phyloP scores from a whole-genome alignment of 2,113 vertebrate genomes.

The Strigops habroptila region DNA sequence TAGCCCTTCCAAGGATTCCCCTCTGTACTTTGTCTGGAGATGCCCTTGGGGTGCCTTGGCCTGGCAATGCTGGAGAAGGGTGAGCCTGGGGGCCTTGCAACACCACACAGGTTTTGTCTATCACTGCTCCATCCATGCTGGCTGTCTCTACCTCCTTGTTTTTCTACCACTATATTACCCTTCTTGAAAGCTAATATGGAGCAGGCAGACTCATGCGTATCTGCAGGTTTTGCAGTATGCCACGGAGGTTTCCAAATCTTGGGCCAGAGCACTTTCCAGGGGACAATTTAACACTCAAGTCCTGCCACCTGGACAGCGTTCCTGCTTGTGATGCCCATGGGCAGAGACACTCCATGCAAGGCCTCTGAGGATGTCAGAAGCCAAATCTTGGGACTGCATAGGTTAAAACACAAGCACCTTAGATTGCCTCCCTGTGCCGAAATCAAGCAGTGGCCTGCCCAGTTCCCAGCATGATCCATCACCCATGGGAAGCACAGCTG shows the following conservation, averaged over 20 bases:
- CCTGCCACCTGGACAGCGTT: not conserved
- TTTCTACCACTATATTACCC: not conserved
- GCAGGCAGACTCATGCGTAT: not conserved
- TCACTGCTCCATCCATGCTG: not conserved
- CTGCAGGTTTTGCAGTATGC: not conserved
- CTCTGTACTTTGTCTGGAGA: not conserved
- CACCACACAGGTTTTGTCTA: fast-evolving
- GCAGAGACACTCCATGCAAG: not conserved
- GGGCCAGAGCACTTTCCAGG: not conserved
- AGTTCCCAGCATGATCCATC: not conserved
- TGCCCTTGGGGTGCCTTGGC: not conserved
- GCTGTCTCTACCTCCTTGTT: not conserved
- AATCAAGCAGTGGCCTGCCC: not conserved
- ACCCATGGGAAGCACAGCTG: not conserved
- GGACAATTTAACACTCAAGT: fast-evolving
- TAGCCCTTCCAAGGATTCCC: not conserved
- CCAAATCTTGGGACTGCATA: not conserved
- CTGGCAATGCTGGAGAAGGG: not conserved
- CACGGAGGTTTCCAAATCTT: not conserved
- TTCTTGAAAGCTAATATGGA: not conserved
- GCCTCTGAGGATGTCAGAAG: not conserved
- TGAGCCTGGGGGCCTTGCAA: not conserved
- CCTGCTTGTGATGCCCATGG: fast-evolving
- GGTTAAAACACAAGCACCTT: not conserved
- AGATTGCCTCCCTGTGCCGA: not conserved